Conservation (phyloP, 2,888 invertebrate genomes). For the Lottia scabra region DNA sequence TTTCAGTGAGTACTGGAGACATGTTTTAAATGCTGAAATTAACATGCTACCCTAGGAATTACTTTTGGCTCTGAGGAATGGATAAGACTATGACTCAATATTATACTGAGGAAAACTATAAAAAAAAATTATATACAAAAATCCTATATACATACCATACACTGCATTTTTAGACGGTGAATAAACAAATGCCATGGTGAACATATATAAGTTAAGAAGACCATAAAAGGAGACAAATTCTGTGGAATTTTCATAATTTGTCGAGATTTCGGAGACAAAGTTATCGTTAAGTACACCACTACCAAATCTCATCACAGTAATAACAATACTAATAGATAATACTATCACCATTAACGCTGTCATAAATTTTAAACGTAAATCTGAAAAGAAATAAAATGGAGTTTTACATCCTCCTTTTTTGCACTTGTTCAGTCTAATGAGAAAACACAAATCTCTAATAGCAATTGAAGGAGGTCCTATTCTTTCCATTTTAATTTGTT, state of each 20-base stretch:
- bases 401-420: too few relatives aligned
- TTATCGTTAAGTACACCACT: conserved; percentile 92
- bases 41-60: too few relatives aligned
- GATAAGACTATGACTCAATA: not conserved
- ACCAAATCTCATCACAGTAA: conserved; percentile 87
- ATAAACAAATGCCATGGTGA: conserved; percentile 94
- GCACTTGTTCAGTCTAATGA: not conserved
- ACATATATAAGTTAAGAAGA: conserved; percentile 91
- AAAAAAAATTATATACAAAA: conserved; percentile 1
- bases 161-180: conserved; percentile 84
- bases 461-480: too few relatives aligned
- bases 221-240: conserved; percentile 97
- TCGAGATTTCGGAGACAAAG: conserved; percentile 89
- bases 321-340: conserved; percentile 79
- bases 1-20: too few relatives aligned
- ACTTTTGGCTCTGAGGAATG: too few relatives aligned
- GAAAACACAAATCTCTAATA: too few relatives aligned
- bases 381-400: conserved; percentile 74
- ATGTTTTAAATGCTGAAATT: too few relatives aligned
- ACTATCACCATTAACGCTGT: conserved; percentile 88
- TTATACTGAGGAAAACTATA: not conserved
- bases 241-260: conserved; percentile 90
- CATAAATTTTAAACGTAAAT: conserved; percentile 90
- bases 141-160: conserved; percentile 77
- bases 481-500: too few relatives aligned